Evolutionary conservation across 1,140 invertebrate genomes (phyloP).

Genomic region (Conopomorpha cramerella): DNA sequence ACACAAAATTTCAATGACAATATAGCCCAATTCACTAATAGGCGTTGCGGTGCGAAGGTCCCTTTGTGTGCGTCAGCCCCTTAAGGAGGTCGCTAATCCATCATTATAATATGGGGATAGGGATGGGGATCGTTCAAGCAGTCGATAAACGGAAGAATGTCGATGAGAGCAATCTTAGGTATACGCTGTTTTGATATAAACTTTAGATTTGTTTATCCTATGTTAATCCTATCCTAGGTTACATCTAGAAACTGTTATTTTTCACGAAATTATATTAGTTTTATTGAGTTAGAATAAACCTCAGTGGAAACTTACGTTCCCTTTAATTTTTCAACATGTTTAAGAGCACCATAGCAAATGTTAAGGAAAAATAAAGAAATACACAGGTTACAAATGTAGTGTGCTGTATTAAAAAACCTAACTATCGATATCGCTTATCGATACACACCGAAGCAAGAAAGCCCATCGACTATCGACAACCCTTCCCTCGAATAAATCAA

Average conservation of each 20-base stretch:
- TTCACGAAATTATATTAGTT: too few relatives aligned
- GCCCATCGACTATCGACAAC: too few relatives aligned
- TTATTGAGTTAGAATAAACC: too few relatives aligned
- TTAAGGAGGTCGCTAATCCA: slow-evolving; percentile 34
- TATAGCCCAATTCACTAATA: slow-evolving; percentile 34
- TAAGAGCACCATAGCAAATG: slow-evolving; percentile 1
- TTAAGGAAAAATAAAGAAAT: slow-evolving; percentile 1
- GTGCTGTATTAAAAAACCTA: neutral
- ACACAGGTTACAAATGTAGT: slow-evolving; percentile 5
- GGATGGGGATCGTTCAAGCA: too few relatives aligned
- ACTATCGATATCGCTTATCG: slow-evolving; percentile 5
- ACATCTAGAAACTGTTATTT: too few relatives aligned
- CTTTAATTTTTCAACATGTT: too few relatives aligned
- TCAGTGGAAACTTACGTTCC: too few relatives aligned
- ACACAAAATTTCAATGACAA: slow-evolving; percentile 41
- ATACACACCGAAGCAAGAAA: slow-evolving; percentile 4
- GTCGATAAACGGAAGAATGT: slow-evolving; percentile 3
- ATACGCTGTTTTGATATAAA: too few relatives aligned
- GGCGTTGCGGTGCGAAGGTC: slow-evolving; percentile 43
- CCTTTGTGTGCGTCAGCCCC: slow-evolving; percentile 22
- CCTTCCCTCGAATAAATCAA: slow-evolving; percentile 31
- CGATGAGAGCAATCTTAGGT: too few relatives aligned
- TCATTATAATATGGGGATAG: slow-evolving; percentile 27
- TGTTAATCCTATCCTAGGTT: too few relatives aligned
- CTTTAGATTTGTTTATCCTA: too few relatives aligned